Evolutionary conservation across 2,888 invertebrate genomes (phyloP).

Genomic region (Caenorhabditis virilis): DNA sequence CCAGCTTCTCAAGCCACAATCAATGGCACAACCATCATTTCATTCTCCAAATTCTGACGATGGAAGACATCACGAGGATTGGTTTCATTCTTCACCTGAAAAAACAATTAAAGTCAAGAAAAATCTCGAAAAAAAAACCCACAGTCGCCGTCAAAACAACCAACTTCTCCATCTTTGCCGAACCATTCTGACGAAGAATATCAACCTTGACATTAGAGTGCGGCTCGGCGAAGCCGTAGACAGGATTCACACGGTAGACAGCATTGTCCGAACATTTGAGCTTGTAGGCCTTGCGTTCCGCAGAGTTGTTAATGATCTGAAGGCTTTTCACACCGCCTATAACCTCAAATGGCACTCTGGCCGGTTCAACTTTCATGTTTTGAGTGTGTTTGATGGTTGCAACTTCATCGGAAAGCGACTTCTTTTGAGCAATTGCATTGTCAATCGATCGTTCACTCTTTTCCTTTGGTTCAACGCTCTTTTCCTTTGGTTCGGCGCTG

Average conservation of each 20-base stretch:
- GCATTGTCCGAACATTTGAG: conserved; percentile 40
- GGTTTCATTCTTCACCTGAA: no score
- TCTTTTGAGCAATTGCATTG: no score
- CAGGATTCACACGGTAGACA: conserved; percentile 38
- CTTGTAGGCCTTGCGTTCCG: conserved; percentile 34
- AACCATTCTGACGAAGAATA: conserved; percentile 30
- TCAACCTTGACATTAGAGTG: conserved; percentile 24
- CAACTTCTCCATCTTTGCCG: conserved; percentile 36
- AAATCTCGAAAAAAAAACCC: not conserved
- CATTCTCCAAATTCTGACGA: not conserved
- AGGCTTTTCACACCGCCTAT: conserved; percentile 23
- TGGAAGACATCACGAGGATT: not conserved
- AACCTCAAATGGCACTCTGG: conserved; percentile 18
- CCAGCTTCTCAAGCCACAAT: no score
- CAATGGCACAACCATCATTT: no score
- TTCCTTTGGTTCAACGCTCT: no score
- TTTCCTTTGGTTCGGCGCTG: no score
- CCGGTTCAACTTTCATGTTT: conserved; percentile 17
- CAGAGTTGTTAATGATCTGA: conserved; percentile 30
- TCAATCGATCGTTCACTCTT: no score
- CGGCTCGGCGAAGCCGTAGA: conserved; percentile 37
- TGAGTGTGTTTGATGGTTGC: conserved; percentile 23
- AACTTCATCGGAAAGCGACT: conserved; percentile 21
- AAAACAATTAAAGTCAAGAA: not conserved
- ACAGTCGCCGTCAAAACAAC: conserved; percentile 33